These are phyloP conservation scores for Ephestia elutella DNA, from an alignment of 1,140 invertebrate genomes.

Conservation along the genomic window DNA sequence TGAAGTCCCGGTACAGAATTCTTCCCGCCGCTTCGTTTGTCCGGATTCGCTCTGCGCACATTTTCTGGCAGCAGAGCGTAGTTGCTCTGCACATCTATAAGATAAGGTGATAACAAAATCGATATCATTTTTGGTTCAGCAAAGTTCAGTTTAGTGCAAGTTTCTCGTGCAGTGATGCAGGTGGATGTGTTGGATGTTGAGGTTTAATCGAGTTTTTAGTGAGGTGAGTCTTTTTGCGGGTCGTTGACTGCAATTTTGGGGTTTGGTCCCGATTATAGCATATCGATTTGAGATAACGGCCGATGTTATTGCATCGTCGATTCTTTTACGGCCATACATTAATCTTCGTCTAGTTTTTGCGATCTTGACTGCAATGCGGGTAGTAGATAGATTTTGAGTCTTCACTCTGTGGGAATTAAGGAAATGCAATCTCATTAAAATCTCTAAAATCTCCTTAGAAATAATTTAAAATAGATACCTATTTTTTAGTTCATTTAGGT, in stretches of 20 bases:
- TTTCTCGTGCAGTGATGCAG: constrained; percentile 56
- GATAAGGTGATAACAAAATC: constrained; percentile 28
- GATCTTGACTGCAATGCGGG: not conserved
- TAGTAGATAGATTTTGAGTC: not conserved
- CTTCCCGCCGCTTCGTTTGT: too few species aligned
- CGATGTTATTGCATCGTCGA: not conserved
- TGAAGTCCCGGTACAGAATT: too few species aligned
- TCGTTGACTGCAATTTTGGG: constrained; percentile 38
- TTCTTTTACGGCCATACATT: not conserved
- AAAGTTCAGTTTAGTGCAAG: constrained; percentile 25
- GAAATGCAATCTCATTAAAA: too few species aligned
- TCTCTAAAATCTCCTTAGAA: not conserved
- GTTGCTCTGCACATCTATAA: too few species aligned
- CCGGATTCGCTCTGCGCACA: too few species aligned
- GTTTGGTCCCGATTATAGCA: constrained; percentile 8
- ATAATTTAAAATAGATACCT: too few species aligned
- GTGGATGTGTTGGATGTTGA: constrained; percentile 38
- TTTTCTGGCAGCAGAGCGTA: too few species aligned
- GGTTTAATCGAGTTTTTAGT: constrained; percentile 50
- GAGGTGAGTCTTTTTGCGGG: constrained; percentile 55
- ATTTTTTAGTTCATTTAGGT: too few species aligned
- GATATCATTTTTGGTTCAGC: constrained; percentile 28
- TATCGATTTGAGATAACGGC: constrained; percentile 12
- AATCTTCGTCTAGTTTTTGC: not conserved
- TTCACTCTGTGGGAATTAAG: not conserved